A percentile compares a stretch with the other conserved stretches of the same genome.
Evolutionary conservation across 2,113 vertebrate species (phyloP).

Genomic region (Brachypteracias leptosomus): DNA sequence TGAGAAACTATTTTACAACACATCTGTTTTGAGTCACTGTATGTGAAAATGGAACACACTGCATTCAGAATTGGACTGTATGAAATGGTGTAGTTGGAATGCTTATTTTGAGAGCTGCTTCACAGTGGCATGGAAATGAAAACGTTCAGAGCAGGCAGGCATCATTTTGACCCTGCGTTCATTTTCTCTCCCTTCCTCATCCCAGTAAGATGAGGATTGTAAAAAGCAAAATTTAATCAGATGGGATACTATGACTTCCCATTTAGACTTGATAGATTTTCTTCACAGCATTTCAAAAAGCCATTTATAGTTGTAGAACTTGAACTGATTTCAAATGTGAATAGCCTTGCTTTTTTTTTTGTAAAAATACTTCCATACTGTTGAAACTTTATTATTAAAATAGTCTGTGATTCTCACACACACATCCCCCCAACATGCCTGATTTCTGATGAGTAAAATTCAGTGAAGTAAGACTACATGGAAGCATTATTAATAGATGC

Average conservation of each 20-base stretch:
- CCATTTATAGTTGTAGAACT: slow-evolving; percentile 56
- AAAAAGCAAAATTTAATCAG: slow-evolving; percentile 21
- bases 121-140: background rate
- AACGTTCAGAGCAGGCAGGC: background rate
- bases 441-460: background rate
- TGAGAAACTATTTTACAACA: background rate
- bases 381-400: slow-evolving; percentile 21
- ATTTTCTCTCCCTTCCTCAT: background rate
- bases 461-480: slow-evolving; percentile 4
- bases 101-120: background rate
- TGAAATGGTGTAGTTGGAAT: background rate
- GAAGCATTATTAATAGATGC: slow-evolving; percentile 37
- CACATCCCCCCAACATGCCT: background rate
- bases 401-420: slow-evolving; percentile 26
- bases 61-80: background rate
- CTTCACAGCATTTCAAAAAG: slow-evolving; percentile 24
- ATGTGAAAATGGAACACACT: background rate
- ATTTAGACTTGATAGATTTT: slow-evolving; percentile 19
- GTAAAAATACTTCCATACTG: slow-evolving; percentile 28
- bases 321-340: slow-evolving; percentile 71
- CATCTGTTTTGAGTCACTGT: background rate
- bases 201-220: background rate
- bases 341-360: background rate
- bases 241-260: slow-evolving; percentile 4
- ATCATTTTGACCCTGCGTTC: background rate